Base-by-base conservation (phyloP, 1,140 invertebrate species). In the Macrocentrus cingulum region DNA sequence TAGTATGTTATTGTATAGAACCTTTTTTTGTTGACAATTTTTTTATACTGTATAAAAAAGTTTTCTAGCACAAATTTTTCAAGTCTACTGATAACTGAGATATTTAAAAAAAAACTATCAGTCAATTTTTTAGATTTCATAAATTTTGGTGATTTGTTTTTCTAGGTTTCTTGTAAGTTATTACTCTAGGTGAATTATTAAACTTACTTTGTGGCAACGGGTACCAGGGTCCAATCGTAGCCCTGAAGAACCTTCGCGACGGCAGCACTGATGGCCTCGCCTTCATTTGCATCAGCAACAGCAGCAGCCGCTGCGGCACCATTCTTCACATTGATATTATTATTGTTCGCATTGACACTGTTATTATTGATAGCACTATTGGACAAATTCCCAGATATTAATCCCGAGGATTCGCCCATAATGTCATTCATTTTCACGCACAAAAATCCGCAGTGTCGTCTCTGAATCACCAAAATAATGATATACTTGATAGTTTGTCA, bases 201-300 rank as follows among this genome's bases (percentile, higher is more conserved):
- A 36, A 84, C 87, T 86, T 80, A 90, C 88, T 90, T 90, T 70
- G 83, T 87, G 3, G 89, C 88, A 59, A 90, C 85, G 11, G 91
- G 90, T 11, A 93, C 88, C 39, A 91, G 76, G 16, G 88, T 88
- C 91, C 91, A 94, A 70, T 95, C 90, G 75, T 93, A 94, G 9
- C 91, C 91, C 70, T 88, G 79, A 37, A 91, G 78, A 46, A 89
- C 88, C 72, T 90, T 90, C 63, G 86, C 84, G 36, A 90, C 88
- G 9, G 88, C 88, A 41, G 86, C 87, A 56, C 85, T 87, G 57
- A 91, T 89, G 52, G 85, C 85, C 61, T 82, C 81, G 60, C 77
- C 78, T 7, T 74, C 72, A 41, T 71, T 68, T 0, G 42, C 55
- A n/a, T 49, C 61, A 15, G 57, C 61, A 25, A 32, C 49, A 1